Percentiles rank a stretch among this genome's conserved stretches.
These are phyloP conservation scores for Drosophila pullipes DNA, from an alignment of 2,888 invertebrate genomes.

Conservation along the genomic window DNA sequence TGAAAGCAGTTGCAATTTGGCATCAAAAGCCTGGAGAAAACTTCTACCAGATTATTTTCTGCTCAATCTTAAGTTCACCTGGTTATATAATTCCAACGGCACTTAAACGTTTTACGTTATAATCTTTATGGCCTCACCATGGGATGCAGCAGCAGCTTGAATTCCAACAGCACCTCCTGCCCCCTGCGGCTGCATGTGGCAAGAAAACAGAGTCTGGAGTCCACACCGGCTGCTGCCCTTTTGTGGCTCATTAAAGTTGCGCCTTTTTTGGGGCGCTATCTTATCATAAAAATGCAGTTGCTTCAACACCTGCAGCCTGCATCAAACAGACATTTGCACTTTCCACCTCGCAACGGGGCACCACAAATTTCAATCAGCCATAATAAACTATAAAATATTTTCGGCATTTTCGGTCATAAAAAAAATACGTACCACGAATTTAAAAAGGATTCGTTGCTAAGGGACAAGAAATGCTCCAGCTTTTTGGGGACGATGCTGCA, in stretches of 20 bases:
- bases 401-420: constrained; percentile 38
- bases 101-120: constrained; percentile 59
- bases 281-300: constrained; percentile 79
- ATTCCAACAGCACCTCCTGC: constrained; percentile 5
- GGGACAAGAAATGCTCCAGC: constrained; percentile 19
- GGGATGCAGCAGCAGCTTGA: constrained; percentile 16
- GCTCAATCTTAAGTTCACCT: constrained; percentile 37
- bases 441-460: constrained; percentile 27
- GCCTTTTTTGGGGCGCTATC: constrained; percentile 72
- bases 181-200: constrained; percentile 23
- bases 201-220: not conserved
- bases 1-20: constrained; percentile 24
- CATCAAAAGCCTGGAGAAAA: constrained; percentile 17
- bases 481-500: not conserved
- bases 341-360: constrained; percentile 49
- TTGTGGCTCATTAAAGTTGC: constrained; percentile 69
- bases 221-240: constrained; percentile 45
- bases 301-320: constrained; percentile 72
- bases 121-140: constrained; percentile 62
- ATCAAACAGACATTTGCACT: constrained; percentile 78
- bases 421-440: constrained; percentile 44
- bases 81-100: constrained; percentile 63
- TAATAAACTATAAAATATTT: constrained; percentile 73
- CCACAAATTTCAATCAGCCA: constrained; percentile 76
- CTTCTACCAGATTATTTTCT: constrained; percentile 39